Evolutionary conservation across 2,888 invertebrate species (phyloP).

Genomic region (Scaptomyza flava): DNA sequence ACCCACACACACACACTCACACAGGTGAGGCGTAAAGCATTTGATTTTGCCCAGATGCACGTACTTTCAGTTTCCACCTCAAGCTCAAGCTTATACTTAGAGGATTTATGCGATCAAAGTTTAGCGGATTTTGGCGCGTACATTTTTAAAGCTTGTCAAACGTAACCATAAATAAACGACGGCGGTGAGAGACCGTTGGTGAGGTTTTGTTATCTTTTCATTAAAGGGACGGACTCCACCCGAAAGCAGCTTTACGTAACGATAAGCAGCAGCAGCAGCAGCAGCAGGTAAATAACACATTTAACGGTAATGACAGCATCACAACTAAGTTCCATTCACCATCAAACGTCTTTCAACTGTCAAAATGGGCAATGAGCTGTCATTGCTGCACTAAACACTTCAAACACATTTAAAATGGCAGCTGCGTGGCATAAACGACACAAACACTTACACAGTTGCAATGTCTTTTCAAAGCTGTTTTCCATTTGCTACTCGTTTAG

Average conservation of each 20-base stretch:
- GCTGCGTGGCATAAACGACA: conserved; percentile 5
- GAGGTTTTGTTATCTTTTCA: background rate
- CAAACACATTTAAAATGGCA: background rate
- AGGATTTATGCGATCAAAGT: conserved; percentile 65
- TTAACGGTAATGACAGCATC: conserved; percentile 51
- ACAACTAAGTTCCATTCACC: conserved; percentile 52
- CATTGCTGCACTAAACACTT: conserved; percentile 31
- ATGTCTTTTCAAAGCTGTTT: background rate
- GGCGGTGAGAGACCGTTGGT: conserved; percentile 16
- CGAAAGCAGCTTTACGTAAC: conserved; percentile 25
- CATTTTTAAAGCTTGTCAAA: conserved; percentile 71
- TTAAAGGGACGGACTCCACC: background rate
- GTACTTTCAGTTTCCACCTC: conserved; percentile 31
- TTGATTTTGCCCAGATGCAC: conserved; percentile 52
- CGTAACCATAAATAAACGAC: conserved; percentile 67
- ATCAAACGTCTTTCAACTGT: conserved; percentile 44
- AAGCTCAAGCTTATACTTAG: conserved; percentile 5
- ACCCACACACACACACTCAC: too few relatives aligned
- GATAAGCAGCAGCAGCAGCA: background rate
- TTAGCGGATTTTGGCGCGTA: conserved; percentile 51
- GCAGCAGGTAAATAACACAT: conserved; percentile 59
- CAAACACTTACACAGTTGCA: background rate
- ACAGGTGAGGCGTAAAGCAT: conserved; percentile 46
- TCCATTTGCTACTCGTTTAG: background rate
- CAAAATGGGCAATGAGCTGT: conserved; percentile 34